Evolutionary conservation across 1,140 invertebrate genomes (phyloP).

Genomic region (Parapsyche elsis): DNA sequence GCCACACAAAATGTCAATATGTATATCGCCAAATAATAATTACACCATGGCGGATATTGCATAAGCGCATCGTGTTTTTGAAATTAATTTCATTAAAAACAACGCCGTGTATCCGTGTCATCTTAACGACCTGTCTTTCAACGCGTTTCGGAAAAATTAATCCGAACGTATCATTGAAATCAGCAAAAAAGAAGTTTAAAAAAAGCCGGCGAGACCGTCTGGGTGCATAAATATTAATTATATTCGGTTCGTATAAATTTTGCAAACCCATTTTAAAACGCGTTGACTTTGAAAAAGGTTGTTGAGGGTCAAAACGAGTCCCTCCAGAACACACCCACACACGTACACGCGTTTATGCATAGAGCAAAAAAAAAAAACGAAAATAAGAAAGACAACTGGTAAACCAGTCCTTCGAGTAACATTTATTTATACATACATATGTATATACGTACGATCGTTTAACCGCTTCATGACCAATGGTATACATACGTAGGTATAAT

Average conservation of each 20-base stretch:
- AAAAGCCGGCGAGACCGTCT: no score
- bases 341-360: constrained; percentile 35
- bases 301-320: constrained; percentile 11
- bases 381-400: constrained; percentile 38
- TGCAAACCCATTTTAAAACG: constrained; percentile 1
- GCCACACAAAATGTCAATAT: no score
- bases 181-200: no score
- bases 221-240: background rate
- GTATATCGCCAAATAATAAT: no score
- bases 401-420: constrained; percentile 29
- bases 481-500: no score
- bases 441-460: background rate
- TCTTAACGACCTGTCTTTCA: background rate
- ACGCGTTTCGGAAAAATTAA: background rate
- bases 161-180: background rate
- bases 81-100: background rate
- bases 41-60: no score
- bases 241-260: background rate
- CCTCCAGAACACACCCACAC: constrained; percentile 21
- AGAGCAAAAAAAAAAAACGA: constrained; percentile 26
- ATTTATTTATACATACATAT: constrained; percentile 3
- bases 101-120: background rate
- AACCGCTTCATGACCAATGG: background rate
- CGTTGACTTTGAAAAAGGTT: constrained; percentile 26
- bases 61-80: no score